Base-by-base conservation (phyloP, 2,888 invertebrate species). In the Cataglyphis cursor region DNA sequence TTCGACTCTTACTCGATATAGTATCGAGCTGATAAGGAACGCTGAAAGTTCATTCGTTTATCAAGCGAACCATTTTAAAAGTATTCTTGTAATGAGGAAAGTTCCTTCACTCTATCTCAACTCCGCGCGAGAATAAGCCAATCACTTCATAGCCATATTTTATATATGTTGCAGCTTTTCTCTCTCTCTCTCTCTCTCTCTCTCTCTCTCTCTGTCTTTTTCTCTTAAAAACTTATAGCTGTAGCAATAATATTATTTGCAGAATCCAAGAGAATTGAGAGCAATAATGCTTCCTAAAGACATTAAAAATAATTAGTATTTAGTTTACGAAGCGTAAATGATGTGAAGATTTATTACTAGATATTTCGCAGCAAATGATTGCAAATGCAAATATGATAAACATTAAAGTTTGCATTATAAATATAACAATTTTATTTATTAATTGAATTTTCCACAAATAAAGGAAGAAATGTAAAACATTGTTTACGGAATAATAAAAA, bases 41-140 rank as follows among this genome's bases (percentile, higher is more conserved):
- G 64, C 65, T 64, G 65, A 87, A 88, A 88, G 82, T 82, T 88
- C 80, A 73, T 81, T 72, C 80, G 76, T 61, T 87, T 90, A 90
- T 87, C 88, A 84, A 81, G 24, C 62, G 38, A 73, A 80, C 76
- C 74, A 68, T 83, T 83, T 74, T 68, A 44, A 85, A 88, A 90
- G 90, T 89, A 84, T 90, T 87, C 80, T 78, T 51, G 74, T 90
- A 87, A 89, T 83, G 85, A 90, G 84, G 72, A 88, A 89, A 89
- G 88, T 89, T 90, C 84, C 66, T 62, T 81, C 70, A 28, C 41
- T 6, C 73, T 21, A 18, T 9, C 28, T 44, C 31, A 21, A 31
- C 24, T 0, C 8, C 57, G 74, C 54, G 62, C 78, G 81, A 83
- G 81, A 85, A 89, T 85, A 76, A 76, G 81, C 54, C 78, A 59